Conservation (phyloP, 30 jellyfish, hydroid and myxozoan genomes). For the Pelagia noctiluca region DNA sequence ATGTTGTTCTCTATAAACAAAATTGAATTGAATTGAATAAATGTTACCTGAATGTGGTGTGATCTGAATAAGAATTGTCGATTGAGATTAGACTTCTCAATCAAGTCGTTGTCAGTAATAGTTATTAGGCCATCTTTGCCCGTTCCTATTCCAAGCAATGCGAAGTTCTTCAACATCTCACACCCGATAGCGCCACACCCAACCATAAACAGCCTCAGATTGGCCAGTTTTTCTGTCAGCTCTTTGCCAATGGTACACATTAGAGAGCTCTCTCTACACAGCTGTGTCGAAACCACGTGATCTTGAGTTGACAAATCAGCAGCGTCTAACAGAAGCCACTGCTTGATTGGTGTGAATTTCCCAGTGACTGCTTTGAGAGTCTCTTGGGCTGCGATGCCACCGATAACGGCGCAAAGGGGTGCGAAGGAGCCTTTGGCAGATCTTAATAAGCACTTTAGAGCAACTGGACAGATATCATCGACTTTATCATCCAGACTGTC, state of each 20-base stretch:
- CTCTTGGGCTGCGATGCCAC: constrained; percentile 94
- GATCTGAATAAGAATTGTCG: constrained; percentile 92
- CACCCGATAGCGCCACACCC: constrained; percentile 99
- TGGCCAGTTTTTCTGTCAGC: constrained; percentile 47
- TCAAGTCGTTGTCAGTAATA: constrained; percentile 92
- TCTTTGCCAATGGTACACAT: constrained; percentile 53
- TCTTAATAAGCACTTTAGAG: constrained; percentile 13
- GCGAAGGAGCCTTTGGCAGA: constrained; percentile 66
- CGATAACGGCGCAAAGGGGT: constrained; percentile 91
- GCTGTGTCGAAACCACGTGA: background rate
- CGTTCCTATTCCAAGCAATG: constrained; percentile 83
- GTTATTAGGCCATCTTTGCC: constrained; percentile 72
- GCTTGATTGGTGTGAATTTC: constrained; percentile 81
- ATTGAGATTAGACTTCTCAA: constrained; percentile 90
- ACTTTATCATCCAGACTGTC: constrained; percentile 25
- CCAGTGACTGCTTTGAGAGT: constrained; percentile 86
- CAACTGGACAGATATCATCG: constrained; percentile 32
- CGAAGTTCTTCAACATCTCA: constrained; percentile 89
- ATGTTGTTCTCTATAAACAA: no score
- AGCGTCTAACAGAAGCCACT: constrained; percentile 82
- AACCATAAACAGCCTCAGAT: constrained; percentile 80
- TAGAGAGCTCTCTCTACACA: constrained; percentile 36
- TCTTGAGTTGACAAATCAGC: constrained; percentile 36
- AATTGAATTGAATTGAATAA: background rate
- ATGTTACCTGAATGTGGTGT: constrained; percentile 86